Evolutionary conservation across 1,140 invertebrate genomes (phyloP), one percentile per base, ranked within the genome.

Genomic region (Octopus bimaculoides): DNA sequence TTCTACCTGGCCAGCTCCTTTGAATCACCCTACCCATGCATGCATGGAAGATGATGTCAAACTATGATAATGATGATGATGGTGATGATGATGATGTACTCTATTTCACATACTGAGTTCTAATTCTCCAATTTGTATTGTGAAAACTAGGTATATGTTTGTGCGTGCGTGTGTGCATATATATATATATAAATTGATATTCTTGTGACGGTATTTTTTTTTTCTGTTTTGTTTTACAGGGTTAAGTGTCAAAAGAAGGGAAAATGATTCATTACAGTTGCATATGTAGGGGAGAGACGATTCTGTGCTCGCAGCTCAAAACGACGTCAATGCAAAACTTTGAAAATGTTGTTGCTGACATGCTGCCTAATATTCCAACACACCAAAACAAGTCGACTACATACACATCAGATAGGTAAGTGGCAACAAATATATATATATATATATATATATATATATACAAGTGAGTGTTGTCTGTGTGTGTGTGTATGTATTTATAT

Each of bases 281-380:
- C 81, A 85, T 90, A n/a, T 80, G 86, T 9, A 81, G 86, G 20
- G 86, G 87, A 6, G 80, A 84, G 10, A 85, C 83, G 5, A 82
- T 89, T 69, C 81, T 90, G 0, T 89, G 88, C 54, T 88, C 85
- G 73, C 66, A 71, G 66, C 83, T 85, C 52, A 86, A 88, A 75
- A 84, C 78, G 79, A 83, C 81, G 6, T 69, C 74, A 54, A 87
- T 85, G 5, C 17, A 71, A 17, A 86, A 86, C 52, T 90, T 85
- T 83, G 82, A 87, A 61, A 83, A 82, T 66, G 84, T 86, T 17
- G 85, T 85, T 0, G 69, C 83, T 5, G 85, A 83, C 20, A 89
- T 90, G 83, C 82, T 90, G 0, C 84, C 83, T 14, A 90, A 89
- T 79, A 87, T 90, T 73, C 85, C 87, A 61, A 83, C 85, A 17